Evolutionary conservation across 2,797 vertebrate genomes (phyloP).

Genomic region (Enteromius thamalakanensis): DNA sequence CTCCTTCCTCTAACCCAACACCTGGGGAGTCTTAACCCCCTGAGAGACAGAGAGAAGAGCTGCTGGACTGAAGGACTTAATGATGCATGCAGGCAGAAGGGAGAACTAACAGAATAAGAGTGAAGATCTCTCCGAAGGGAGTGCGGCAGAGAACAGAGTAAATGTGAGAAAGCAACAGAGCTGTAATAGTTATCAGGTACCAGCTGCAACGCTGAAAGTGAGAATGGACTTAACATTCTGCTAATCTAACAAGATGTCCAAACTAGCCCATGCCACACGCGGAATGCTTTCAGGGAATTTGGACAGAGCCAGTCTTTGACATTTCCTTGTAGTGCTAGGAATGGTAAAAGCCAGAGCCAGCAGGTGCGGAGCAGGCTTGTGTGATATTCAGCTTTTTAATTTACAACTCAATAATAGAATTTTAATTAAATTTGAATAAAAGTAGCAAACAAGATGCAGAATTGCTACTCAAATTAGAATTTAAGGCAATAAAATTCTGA

Average conservation of each 20-base stretch:
- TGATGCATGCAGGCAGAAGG: slow-evolving; percentile 38
- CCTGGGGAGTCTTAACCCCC: slow-evolving; percentile 65
- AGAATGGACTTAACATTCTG: slow-evolving; percentile 43
- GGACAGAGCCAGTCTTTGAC: slow-evolving; percentile 4
- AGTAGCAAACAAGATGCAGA: not conserved
- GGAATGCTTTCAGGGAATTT: slow-evolving; percentile 11
- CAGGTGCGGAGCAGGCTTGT: slow-evolving; percentile 5
- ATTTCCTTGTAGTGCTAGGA: slow-evolving; percentile 27
- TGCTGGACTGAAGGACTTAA: slow-evolving; percentile 30
- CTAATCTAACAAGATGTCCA: slow-evolving; percentile 45
- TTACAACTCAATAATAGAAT: not conserved
- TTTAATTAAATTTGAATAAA: not conserved
- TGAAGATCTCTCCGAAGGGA: slow-evolving; percentile 39
- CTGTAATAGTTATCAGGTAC: slow-evolving; percentile 46
- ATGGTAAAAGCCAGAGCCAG: slow-evolving; percentile 2
- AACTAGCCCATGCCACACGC: slow-evolving; percentile 35
- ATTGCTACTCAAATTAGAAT: not conserved
- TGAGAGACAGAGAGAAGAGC: slow-evolving; percentile 21
- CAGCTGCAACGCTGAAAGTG: slow-evolving; percentile 34
- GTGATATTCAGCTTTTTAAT: not conserved
- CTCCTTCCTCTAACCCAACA: slow-evolving; percentile 62
- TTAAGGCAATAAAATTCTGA: not conserved
- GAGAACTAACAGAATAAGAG: slow-evolving; percentile 47
- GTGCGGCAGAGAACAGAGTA: slow-evolving; percentile 2
- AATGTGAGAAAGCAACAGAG: slow-evolving; percentile 36